phyloP scores from a whole-genome alignment of 2,113 vertebrate species.

The Rhodinocichla rosea region DNA sequence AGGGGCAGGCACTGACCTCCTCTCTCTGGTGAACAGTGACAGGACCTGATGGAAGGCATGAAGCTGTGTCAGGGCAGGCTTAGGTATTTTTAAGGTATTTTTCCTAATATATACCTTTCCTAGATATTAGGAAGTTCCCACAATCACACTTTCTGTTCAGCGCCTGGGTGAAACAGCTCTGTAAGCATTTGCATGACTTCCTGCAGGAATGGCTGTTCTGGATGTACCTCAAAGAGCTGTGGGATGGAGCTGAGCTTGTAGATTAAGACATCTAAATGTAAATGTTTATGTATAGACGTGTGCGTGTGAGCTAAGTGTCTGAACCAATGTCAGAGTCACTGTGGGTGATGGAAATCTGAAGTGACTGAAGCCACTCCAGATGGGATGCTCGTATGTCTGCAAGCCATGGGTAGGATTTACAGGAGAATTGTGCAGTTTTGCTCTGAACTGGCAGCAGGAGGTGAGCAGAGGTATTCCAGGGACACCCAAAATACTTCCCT shows the following conservation, averaged over 20 bases:
- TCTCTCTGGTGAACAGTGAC: background rate
- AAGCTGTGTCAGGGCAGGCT: background rate
- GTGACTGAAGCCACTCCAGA: background rate
- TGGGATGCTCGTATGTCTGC: background rate
- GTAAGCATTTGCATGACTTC: background rate
- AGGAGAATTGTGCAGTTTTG: background rate
- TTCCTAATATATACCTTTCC: background rate
- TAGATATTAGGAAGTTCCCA: background rate
- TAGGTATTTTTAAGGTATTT: background rate
- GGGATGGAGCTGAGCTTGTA: background rate
- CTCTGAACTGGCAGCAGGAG: background rate
- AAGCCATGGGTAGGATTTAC: background rate
- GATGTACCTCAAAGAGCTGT: background rate
- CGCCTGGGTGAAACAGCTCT: background rate
- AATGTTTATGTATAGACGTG: background rate
- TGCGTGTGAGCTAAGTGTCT: background rate
- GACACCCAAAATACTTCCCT: background rate
- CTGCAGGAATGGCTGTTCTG: background rate
- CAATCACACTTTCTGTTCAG: background rate
- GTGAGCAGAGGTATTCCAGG: background rate
- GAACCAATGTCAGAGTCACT: background rate
- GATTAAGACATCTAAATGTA: background rate
- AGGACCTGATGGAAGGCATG: background rate
- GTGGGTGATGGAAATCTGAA: background rate
- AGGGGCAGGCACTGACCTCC: background rate